Conservation (phyloP, 2,797 vertebrate species). For the Liparis tanakae region DNA sequence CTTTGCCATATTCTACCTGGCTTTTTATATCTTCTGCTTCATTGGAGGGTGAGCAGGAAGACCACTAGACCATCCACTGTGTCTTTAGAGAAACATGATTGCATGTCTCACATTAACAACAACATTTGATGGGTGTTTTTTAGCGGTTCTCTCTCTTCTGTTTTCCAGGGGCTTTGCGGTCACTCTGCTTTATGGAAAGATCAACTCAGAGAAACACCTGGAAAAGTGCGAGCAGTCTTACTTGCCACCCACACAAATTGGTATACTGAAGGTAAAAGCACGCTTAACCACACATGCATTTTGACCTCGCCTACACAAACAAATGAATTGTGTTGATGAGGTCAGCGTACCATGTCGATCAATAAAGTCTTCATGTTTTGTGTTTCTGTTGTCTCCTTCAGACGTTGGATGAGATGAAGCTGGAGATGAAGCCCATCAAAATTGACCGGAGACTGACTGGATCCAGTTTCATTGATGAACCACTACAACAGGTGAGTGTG, state of each 20-base stretch:
- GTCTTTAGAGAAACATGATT: background rate
- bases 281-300: background rate
- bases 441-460: slow-evolving; percentile 97
- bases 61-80: background rate
- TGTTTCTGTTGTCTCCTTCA: slow-evolving; percentile 60
- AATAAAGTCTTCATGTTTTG: slow-evolving; percentile 2
- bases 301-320: slow-evolving; percentile 13
- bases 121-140: background rate
- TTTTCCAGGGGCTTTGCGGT: slow-evolving; percentile 92
- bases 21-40: slow-evolving; percentile 99
- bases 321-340: slow-evolving; percentile 4
- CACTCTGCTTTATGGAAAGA: slow-evolving; percentile 97
- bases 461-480: slow-evolving; percentile 98
- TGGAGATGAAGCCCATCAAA: slow-evolving; percentile 91
- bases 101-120: background rate
- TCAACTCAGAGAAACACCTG: slow-evolving; percentile 95
- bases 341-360: background rate
- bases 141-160: slow-evolving; percentile 34
- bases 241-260: slow-evolving; percentile 89
- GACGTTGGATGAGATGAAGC: slow-evolving; percentile 97
- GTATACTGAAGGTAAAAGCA: slow-evolving; percentile 89
- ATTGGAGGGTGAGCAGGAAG: slow-evolving; percentile 92
- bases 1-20: slow-evolving; percentile 98
- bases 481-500: slow-evolving; percentile 92
- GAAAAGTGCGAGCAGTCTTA: slow-evolving; percentile 97